These are phyloP conservation scores for Micropoecilia bifurca DNA, from an alignment of 2,797 vertebrate species.

Conservation along the genomic window DNA sequence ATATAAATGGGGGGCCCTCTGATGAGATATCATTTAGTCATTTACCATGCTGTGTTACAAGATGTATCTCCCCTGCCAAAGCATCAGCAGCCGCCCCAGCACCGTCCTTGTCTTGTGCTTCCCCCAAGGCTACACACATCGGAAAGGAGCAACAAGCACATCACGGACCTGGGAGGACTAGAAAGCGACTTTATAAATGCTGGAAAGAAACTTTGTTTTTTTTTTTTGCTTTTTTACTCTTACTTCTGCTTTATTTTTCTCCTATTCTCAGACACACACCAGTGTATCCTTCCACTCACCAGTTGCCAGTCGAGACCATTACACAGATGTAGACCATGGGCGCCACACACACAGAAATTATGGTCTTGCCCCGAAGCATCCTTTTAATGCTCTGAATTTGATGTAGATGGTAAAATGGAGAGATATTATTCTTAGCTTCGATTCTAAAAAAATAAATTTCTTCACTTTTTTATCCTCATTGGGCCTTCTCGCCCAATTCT, in stretches of 20 bases:
- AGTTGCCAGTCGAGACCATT: slow-evolving; percentile 62
- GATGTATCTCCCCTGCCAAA: slow-evolving; percentile 78
- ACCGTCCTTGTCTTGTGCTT: slow-evolving; percentile 81
- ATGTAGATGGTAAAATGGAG: slow-evolving; percentile 45
- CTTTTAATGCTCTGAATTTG: slow-evolving; percentile 46
- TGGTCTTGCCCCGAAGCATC: slow-evolving; percentile 61
- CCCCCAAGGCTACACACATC: slow-evolving; percentile 79
- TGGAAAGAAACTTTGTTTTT: slow-evolving; percentile 45
- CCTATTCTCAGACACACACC: slow-evolving; percentile 8
- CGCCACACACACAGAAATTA: slow-evolving; percentile 52
- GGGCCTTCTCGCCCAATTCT: slow-evolving; percentile 38
- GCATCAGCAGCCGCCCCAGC: slow-evolving; percentile 71
- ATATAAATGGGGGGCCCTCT: not conserved
- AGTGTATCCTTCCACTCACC: slow-evolving; percentile 19
- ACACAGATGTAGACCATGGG: slow-evolving; percentile 48
- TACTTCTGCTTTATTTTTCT: slow-evolving; percentile 37
- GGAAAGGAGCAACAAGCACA: slow-evolving; percentile 61
- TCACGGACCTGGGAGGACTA: slow-evolving; percentile 68
- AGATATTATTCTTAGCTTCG: slow-evolving; percentile 40
- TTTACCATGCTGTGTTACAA: slow-evolving; percentile 83
- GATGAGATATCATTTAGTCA: slow-evolving; percentile 83
- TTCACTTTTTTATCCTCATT: slow-evolving; percentile 59
- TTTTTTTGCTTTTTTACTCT: slow-evolving; percentile 35
- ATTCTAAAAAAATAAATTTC: slow-evolving; percentile 41
- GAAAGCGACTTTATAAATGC: slow-evolving; percentile 74